phyloP scores from a whole-genome alignment of 2,797 vertebrate species.

The Brachyalestes nurse region DNA sequence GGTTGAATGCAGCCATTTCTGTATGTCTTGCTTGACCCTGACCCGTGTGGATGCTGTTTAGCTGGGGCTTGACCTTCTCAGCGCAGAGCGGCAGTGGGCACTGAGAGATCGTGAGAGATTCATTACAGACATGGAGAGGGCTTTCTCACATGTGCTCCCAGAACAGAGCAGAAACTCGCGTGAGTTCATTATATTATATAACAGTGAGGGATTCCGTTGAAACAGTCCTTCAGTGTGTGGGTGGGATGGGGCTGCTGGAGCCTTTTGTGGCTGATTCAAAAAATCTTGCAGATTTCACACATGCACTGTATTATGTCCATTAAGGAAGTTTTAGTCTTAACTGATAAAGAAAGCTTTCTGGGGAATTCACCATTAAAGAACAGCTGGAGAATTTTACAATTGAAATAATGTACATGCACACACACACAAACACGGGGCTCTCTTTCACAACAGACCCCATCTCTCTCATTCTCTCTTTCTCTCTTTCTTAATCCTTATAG shows the following conservation, averaged over 20 bases:
- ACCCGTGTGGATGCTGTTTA: neutral
- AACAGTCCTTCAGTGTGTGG: neutral
- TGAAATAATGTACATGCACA: neutral
- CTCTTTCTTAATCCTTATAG: neutral
- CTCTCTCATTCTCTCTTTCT: neutral
- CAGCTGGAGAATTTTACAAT: neutral
- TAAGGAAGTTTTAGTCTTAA: neutral
- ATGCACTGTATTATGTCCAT: neutral
- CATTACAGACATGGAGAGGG: neutral
- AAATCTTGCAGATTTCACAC: neutral
- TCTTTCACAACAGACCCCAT: neutral
- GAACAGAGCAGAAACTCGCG: neutral
- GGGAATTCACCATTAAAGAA: neutral
- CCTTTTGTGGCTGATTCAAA: neutral
- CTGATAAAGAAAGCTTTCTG: neutral
- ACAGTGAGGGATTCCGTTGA: neutral
- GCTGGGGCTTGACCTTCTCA: neutral
- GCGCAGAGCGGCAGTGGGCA: neutral
- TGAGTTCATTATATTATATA: neutral
- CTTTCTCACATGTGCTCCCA: neutral
- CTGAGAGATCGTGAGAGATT: constrained; percentile 1
- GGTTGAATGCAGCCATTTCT: neutral
- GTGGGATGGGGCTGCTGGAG: neutral
- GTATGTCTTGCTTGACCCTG: neutral
- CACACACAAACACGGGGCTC: neutral